These are phyloP conservation scores for Drosophila incognita DNA, from an alignment of 2,888 invertebrate genomes.

Conservation along the genomic window DNA sequence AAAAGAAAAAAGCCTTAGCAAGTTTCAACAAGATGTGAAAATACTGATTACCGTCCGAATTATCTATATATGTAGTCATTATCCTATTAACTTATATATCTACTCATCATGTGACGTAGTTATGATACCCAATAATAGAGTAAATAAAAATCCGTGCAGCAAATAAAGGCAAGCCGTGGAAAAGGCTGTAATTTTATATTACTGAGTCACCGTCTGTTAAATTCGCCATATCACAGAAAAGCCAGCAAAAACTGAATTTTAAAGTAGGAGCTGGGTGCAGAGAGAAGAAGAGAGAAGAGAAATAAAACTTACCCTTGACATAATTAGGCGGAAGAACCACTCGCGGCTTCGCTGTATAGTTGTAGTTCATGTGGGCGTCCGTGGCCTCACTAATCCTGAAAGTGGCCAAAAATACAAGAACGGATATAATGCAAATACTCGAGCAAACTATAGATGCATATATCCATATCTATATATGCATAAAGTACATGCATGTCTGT, in stretches of 20 bases:
- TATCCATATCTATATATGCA: background rate
- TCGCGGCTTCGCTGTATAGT: conserved; percentile 88
- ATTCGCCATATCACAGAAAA: conserved; percentile 4
- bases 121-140: background rate
- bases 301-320: conserved; percentile 88
- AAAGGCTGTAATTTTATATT: conserved; percentile 20
- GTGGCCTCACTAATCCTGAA: conserved; percentile 84
- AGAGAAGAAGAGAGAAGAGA: background rate
- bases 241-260: conserved; percentile 8
- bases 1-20: accelerated
- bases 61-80: background rate
- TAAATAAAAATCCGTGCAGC: conserved; percentile 31
- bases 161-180: conserved; percentile 30
- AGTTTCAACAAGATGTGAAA: background rate
- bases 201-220: conserved; percentile 39
- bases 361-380: conserved; percentile 87
- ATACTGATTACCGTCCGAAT: background rate
- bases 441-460: background rate
- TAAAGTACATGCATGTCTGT: conserved; percentile 7
- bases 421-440: conserved; percentile 29
- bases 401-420: conserved; percentile 58
- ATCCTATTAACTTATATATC: background rate
- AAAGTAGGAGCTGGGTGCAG: conserved; percentile 2
- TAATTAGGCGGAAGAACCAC: conserved; percentile 90
- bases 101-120: background rate